Evolutionary conservation across 1,140 invertebrate species (phyloP), one percentile per base, ranked within the genome.

Genomic region (Plutomurus gul): DNA sequence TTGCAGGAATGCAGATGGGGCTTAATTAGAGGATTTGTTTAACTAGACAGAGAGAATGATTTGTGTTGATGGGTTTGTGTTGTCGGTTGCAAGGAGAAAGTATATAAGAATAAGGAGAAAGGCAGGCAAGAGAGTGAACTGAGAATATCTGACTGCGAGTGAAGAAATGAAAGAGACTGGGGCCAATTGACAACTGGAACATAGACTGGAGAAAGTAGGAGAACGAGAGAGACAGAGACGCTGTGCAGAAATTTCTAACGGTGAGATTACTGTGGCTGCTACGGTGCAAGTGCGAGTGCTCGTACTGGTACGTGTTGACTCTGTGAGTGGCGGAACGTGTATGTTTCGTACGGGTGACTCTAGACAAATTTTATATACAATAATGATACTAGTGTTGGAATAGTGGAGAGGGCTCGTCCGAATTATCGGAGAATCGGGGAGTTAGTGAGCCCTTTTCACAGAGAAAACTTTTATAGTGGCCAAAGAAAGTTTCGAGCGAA

Each of bases 381-480:
- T 65, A 33, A n/a, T 65, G 56, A 65, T 65, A 65, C 56, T 65
- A 33, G 27, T 4, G 33, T 11, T 6, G 36, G 56, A 65, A 65
- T 25, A 13, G 11, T 30, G 30, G 56, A 65, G 56, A 65, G 56
- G 56, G 56, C 56, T 65, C 56, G 30, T 65, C 56, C 56, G 40
- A 51, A 75, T 36, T 37, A 75, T 46, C 43, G 30, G 43, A 37
- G 36, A 60, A 56, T 39, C 51, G 33, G 73, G 47, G 40, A 73
- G 76, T 72, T 70, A 49, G 76, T 78, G 65, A 65, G 65, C 70
- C 70, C 40, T 72, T 43, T 72, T 72, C 36, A 46, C 70, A 18
- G 7, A 51, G 40, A 78, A 78, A 72, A 65, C 76, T 78, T 65
- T 70, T 78, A 72, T 72, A 72, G 70, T 72, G 39, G 70, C 70